Percentiles rank a stretch among this genome's conserved stretches.
Evolutionary conservation across 2,888 invertebrate species (phyloP).

Genomic region (Melangyna quadrimaculata): DNA sequence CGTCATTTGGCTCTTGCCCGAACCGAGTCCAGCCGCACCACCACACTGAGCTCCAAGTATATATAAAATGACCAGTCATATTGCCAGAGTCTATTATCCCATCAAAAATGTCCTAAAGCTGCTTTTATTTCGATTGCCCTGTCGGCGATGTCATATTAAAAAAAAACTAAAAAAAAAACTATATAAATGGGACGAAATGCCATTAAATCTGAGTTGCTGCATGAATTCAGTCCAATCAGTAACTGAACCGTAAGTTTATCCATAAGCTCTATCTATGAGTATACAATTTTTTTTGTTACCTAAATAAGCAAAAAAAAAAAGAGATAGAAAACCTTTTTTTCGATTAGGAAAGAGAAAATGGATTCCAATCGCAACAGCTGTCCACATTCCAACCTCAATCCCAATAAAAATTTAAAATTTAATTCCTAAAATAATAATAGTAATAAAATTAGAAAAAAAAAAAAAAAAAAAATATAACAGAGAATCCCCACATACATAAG

Average conservation of each 20-base stretch:
- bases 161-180: not conserved
- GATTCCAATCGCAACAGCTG: slow-evolving; percentile 37
- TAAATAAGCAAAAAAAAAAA: slow-evolving; percentile 10
- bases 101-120: slow-evolving; percentile 20
- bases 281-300: not conserved
- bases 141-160: slow-evolving; percentile 11
- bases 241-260: slow-evolving; percentile 30
- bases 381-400: slow-evolving; percentile 33
- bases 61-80: slow-evolving; percentile 14
- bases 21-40: not conserved
- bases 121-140: slow-evolving; percentile 33
- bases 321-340: not conserved
- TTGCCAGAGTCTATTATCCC: slow-evolving; percentile 23
- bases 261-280: slow-evolving; percentile 8
- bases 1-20: not conserved
- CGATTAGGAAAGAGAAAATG: slow-evolving; percentile 26
- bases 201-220: slow-evolving; percentile 32
- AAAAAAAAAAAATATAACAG: not conserved
- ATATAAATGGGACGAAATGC: slow-evolving; percentile 1
- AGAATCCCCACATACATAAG: slow-evolving; percentile 42
- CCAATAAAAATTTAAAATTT: slow-evolving; percentile 40
- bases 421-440: slow-evolving; percentile 47
- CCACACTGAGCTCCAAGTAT: not conserved
- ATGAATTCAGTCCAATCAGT: slow-evolving; percentile 31
- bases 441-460: too few species aligned